Percentiles rank a stretch among this genome's conserved stretches.
phyloP scores from a whole-genome alignment of 2,797 vertebrate species.

The Apogon talboti region DNA sequence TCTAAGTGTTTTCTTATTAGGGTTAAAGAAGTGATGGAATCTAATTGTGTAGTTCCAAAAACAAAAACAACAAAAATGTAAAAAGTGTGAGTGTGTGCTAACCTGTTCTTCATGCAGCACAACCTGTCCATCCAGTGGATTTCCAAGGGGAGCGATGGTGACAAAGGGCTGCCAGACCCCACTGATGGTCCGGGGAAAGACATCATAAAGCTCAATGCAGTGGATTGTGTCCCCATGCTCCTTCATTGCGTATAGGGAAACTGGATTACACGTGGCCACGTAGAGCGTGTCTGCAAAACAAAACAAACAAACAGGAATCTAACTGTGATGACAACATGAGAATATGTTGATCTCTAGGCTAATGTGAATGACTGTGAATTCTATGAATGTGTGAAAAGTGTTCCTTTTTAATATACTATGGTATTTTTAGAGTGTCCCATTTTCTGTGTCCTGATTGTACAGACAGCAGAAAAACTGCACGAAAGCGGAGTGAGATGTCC shows the following conservation, averaged over 20 bases:
- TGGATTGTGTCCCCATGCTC: slow-evolving; percentile 80
- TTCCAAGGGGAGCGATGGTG: slow-evolving; percentile 89
- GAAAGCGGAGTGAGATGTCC: background rate
- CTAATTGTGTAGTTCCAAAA: background rate
- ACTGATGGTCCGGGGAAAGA: slow-evolving; percentile 90
- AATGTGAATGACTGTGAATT: too few relatives aligned
- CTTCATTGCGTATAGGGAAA: slow-evolving; percentile 90
- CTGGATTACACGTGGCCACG: slow-evolving; percentile 92
- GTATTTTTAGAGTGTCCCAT: too few relatives aligned
- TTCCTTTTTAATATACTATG: too few relatives aligned
- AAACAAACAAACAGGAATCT: background rate
- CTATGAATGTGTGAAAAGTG: too few relatives aligned
- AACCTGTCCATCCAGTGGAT: slow-evolving; percentile 91
- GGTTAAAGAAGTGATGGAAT: background rate
- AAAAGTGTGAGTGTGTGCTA: slow-evolving; percentile 19
- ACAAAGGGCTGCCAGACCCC: slow-evolving; percentile 93
- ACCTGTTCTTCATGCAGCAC: slow-evolving; percentile 97
- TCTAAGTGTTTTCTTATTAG: background rate
- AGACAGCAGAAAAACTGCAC: too few relatives aligned
- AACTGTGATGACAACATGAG: too few relatives aligned
- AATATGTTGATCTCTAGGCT: too few relatives aligned
- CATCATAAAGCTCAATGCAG: slow-evolving; percentile 90
- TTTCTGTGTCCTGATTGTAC: too few relatives aligned
- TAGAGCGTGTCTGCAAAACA: slow-evolving; percentile 82
- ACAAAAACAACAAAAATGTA: background rate